phyloP scores from a whole-genome alignment of 1,140 invertebrate genomes.

The Intoshia linei region DNA sequence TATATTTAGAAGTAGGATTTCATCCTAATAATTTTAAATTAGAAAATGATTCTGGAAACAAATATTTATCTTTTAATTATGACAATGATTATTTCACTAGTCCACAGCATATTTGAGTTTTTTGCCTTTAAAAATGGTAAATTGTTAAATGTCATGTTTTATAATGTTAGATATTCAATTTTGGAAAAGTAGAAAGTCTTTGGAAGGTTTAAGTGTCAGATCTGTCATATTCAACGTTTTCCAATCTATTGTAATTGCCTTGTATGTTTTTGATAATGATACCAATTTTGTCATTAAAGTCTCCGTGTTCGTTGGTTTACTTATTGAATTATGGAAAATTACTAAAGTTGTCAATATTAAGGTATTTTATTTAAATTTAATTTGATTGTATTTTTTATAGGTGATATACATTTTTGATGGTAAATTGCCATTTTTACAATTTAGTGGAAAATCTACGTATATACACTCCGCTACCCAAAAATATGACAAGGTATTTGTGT shows the following conservation, averaged over 20 bases:
- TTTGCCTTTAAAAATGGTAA: conserved; percentile 90
- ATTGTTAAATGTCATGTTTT: conserved; percentile 1
- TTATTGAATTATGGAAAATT: conserved; percentile 98
- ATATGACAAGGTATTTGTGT: conserved; percentile 4
- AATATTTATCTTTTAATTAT: conserved; percentile 65
- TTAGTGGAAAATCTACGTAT: background rate
- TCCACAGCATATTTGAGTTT: conserved; percentile 89
- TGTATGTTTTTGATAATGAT: conserved; percentile 90
- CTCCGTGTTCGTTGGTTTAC: conserved; percentile 43
- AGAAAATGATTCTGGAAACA: conserved; percentile 67
- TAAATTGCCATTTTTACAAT: conserved; percentile 2
- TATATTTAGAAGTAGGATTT: conserved; percentile 6
- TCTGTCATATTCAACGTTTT: conserved; percentile 98
- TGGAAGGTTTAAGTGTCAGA: conserved; percentile 78
- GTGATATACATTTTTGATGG: too few relatives aligned
- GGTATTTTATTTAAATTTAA: conserved; percentile 9
- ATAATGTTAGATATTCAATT: conserved; percentile 61
- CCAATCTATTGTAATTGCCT: conserved; percentile 60
- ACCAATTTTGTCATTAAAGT: conserved; percentile 74
- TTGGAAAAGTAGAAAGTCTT: conserved; percentile 77
- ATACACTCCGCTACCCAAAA: background rate
- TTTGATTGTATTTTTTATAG: background rate
- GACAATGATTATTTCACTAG: conserved; percentile 58
- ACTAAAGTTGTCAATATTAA: conserved; percentile 43
- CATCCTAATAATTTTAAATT: background rate